Conservation (phyloP, 2,888 invertebrate species). For the Arrhopalites spinosus region DNA sequence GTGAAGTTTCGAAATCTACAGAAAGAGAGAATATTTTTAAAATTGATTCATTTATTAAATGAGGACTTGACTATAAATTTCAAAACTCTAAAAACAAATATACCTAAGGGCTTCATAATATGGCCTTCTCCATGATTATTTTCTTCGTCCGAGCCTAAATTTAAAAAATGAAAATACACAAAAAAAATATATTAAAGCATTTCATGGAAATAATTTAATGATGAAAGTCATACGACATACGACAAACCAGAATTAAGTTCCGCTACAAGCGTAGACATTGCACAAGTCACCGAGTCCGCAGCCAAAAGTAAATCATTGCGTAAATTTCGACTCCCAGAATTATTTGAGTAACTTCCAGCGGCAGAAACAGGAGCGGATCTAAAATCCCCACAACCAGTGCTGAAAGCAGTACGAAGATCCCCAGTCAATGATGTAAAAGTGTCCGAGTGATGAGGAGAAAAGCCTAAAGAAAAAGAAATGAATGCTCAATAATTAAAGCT, state of each 20-base stretch:
- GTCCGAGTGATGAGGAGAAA: constrained; percentile 52
- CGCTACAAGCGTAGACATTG: constrained; percentile 95
- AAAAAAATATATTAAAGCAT: too few species aligned
- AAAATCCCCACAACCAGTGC: constrained; percentile 46
- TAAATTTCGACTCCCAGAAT: constrained; percentile 65
- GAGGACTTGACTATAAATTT: background rate
- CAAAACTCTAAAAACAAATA: background rate
- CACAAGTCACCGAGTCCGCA: constrained; percentile 90
- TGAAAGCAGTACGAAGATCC: constrained; percentile 53
- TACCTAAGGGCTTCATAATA: constrained; percentile 52
- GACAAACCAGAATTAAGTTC: constrained; percentile 81
- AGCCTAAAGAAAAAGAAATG: too few species aligned
- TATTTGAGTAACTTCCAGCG: constrained; percentile 30
- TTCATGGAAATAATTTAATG: too few species aligned
- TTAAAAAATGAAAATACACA: background rate
- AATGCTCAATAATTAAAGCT: too few species aligned
- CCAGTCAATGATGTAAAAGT: constrained; percentile 49
- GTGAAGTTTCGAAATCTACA: constrained; percentile 42
- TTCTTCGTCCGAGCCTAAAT: constrained; percentile 51
- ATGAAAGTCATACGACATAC: too few species aligned
- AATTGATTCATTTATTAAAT: too few species aligned
- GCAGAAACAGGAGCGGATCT: constrained; percentile 26
- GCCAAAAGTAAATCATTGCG: constrained; percentile 69
- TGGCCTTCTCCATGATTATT: constrained; percentile 38
- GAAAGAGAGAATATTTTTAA: background rate